Percentiles rank a stretch among this genome's conserved stretches.
Evolutionary conservation across 2,797 vertebrate genomes (phyloP).

Genomic region (Neosalanx taihuensis): DNA sequence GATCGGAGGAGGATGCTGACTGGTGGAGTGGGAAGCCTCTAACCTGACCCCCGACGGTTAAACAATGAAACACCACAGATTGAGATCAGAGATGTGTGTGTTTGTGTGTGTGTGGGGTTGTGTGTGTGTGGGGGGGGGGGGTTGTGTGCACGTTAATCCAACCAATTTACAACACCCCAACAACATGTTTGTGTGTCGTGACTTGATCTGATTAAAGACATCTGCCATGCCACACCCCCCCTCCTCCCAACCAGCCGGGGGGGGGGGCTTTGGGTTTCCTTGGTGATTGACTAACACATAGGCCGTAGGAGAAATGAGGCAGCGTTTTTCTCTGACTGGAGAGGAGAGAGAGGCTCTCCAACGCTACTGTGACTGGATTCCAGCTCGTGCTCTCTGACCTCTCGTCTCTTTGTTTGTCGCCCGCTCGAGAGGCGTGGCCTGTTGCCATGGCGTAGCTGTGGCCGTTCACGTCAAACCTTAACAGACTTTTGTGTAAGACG

Average conservation of each 20-base stretch:
- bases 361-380: neutral
- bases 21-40: conserved; percentile 37
- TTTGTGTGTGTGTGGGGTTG: conserved; percentile 16
- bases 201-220: conserved; percentile 58
- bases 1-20: too few species aligned
- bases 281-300: neutral
- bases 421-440: neutral
- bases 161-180: conserved; percentile 21
- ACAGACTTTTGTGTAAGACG: too few species aligned
- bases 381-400: neutral
- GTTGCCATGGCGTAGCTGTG: neutral
- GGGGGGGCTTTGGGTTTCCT: neutral
- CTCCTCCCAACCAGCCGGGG: neutral
- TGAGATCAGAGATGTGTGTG: conserved; percentile 1
- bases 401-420: neutral
- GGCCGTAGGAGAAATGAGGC: neutral
- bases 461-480: neutral
- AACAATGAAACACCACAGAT: conserved; percentile 19
- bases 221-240: conserved; percentile 23
- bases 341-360: neutral
- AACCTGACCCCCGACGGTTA: conserved; percentile 31
- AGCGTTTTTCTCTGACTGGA: neutral
- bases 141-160: conserved; percentile 16
- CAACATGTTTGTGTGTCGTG: conserved; percentile 54
- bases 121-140: conserved; percentile 16